A percentile compares a stretch with the other conserved stretches of the same genome.
Conservation (phyloP, 2,113 vertebrate species). For the Passer montanus region DNA sequence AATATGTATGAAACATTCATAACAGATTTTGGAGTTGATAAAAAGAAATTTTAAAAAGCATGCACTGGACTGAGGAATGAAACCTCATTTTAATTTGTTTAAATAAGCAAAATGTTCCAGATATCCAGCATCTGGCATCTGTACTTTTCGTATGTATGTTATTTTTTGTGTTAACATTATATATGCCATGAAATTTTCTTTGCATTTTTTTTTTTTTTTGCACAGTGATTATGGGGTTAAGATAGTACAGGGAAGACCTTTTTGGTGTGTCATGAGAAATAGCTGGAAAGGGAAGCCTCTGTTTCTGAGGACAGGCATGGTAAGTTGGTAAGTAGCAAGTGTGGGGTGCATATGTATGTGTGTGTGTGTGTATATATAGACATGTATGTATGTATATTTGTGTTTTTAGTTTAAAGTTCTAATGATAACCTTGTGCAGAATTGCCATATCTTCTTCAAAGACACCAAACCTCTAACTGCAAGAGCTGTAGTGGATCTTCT, state of each 20-base stretch:
- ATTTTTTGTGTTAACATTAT: background rate
- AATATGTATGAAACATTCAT: background rate
- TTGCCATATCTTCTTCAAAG: background rate
- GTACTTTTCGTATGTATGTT: background rate
- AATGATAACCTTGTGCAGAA: background rate
- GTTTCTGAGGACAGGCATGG: background rate
- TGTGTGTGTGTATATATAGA: rapidly evolving
- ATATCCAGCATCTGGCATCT: background rate
- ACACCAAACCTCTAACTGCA: background rate
- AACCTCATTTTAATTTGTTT: background rate
- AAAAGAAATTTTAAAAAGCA: background rate
- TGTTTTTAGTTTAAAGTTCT: background rate
- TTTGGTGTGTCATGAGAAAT: background rate
- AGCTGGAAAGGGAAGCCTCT: background rate
- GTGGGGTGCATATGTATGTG: too few relatives aligned
- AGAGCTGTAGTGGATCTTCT: background rate
- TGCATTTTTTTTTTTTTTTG: background rate
- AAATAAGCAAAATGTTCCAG: background rate
- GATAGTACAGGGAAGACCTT: background rate
- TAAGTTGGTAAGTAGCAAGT: background rate
- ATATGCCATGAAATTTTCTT: background rate
- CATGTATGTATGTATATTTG: background rate
- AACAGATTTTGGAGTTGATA: background rate
- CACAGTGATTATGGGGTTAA: background rate
- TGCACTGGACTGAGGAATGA: background rate